phyloP scores from a whole-genome alignment of 1,140 invertebrate genomes.

The Aphaenogaster rudis region DNA sequence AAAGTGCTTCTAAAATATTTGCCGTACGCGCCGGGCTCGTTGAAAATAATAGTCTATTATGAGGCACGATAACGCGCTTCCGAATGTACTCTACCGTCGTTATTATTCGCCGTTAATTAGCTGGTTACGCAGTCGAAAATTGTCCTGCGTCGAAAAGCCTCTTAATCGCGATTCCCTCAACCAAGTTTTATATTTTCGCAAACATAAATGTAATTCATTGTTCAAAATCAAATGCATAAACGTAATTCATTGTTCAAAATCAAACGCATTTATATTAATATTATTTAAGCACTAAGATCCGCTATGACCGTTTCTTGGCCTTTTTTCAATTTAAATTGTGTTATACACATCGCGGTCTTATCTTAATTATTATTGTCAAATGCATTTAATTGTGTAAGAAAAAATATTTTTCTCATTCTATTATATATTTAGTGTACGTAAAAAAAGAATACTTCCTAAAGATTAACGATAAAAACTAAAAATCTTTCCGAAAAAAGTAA shows the following conservation, averaged over 20 bases:
- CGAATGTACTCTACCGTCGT: conserved; percentile 2
- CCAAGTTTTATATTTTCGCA: neutral
- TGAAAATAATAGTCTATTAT: conserved; percentile 51
- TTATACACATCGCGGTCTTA: too few species aligned
- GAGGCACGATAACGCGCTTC: neutral
- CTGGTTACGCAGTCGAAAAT: neutral
- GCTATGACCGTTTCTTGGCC: too few species aligned
- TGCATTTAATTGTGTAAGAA: neutral
- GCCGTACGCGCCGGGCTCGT: conserved; percentile 25
- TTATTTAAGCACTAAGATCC: too few species aligned
- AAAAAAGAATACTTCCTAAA: neutral
- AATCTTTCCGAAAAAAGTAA: neutral
- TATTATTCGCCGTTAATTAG: conserved; percentile 46
- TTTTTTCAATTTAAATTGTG: too few species aligned
- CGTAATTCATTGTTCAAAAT: neutral
- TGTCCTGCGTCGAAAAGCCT: neutral
- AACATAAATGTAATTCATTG: neutral
- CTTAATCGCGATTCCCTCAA: neutral
- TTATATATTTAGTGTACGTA: neutral
- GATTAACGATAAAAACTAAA: neutral
- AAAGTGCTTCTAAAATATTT: conserved; percentile 57
- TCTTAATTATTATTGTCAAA: too few species aligned
- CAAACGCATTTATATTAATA: neutral
- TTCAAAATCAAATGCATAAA: neutral
- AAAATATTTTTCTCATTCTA: neutral